Conservation (phyloP, 2,888 invertebrate genomes). For the Globia sparganii region DNA sequence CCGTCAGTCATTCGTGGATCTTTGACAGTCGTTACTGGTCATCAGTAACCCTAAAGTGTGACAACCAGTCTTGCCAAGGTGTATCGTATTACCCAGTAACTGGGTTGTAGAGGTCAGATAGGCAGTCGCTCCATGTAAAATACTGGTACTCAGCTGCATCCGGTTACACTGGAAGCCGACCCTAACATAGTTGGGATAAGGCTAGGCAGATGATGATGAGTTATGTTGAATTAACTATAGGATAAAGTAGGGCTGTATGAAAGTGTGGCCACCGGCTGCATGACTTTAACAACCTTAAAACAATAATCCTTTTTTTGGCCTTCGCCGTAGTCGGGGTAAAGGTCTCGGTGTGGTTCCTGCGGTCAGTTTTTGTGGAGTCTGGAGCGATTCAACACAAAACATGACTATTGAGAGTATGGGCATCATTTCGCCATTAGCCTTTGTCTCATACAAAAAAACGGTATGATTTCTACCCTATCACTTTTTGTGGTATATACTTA, state of each 20-base stretch:
- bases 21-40: too few relatives aligned
- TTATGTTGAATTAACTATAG: not conserved
- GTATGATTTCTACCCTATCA: not conserved
- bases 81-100: too few relatives aligned
- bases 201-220: too few relatives aligned
- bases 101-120: too few relatives aligned
- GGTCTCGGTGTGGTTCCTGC: not conserved
- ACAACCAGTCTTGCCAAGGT: too few relatives aligned
- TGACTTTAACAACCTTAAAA: not conserved
- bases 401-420: not conserved
- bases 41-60: too few relatives aligned
- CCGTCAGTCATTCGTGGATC: too few relatives aligned
- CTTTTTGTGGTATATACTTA: conserved; percentile 12
- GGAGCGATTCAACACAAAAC: not conserved
- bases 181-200: too few relatives aligned
- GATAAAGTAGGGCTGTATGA: not conserved
- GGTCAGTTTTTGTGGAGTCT: not conserved
- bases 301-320: not conserved
- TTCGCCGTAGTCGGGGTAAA: not conserved
- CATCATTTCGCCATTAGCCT: not conserved
- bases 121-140: too few relatives aligned
- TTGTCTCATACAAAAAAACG: not conserved
- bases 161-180: too few relatives aligned
- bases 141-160: too few relatives aligned
- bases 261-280: not conserved